Percentiles rank a stretch among this genome's conserved stretches.
Conservation (phyloP, 2,113 vertebrate species). For the Lepidothrix coronata region DNA sequence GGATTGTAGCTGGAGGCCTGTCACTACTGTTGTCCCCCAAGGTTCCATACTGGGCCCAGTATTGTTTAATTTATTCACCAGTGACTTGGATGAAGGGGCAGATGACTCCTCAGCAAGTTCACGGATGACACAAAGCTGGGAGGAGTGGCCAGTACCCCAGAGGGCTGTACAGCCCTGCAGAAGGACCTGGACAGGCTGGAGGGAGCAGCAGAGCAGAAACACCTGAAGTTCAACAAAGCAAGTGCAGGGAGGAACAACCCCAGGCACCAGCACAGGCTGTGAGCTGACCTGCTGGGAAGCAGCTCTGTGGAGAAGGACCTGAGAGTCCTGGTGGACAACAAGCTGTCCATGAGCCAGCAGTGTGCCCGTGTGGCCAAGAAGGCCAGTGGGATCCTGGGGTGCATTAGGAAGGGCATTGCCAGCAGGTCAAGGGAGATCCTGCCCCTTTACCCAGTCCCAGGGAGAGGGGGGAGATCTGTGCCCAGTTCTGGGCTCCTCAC, state of each 20-base stretch:
- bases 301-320: background rate
- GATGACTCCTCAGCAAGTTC: background rate
- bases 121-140: background rate
- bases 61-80: background rate
- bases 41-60: background rate
- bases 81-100: background rate
- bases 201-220: background rate
- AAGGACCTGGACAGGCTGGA: background rate
- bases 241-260: background rate
- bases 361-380: background rate
- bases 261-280: background rate
- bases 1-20: background rate
- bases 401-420: background rate
- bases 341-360: background rate
- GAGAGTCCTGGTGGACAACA: background rate
- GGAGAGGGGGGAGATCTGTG: background rate
- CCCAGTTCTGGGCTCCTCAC: background rate
- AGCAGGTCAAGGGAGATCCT: background rate
- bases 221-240: background rate
- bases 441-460: fast-evolving
- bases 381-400: no score
- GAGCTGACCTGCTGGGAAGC: background rate
- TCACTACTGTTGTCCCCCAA: background rate
- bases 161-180: background rate
- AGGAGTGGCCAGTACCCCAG: background rate